Evolutionary conservation across 2,888 invertebrate species (phyloP), one percentile per base, ranked within the genome.

Genomic region (Spodoptera exigua): DNA sequence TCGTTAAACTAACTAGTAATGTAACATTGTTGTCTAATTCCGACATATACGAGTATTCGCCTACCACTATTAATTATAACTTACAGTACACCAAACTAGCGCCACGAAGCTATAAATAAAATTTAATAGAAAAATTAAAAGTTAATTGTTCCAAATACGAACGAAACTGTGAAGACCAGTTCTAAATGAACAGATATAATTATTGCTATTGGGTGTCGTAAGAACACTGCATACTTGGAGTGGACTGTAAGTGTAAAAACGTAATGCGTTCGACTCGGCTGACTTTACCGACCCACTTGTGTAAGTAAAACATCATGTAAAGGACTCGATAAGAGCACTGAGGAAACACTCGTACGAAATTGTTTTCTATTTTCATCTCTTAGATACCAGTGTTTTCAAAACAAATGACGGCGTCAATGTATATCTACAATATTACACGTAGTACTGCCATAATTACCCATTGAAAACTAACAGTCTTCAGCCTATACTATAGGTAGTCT

Each of bases 201-300:
- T 67, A 61, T 68, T 82, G 76, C 78, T 73, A 80, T 66, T 66
- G 70, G 80, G 75, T 88, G 81, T 84, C 81, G 88, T 82, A 89
- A 88, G 60, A 57, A 49, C 14, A 48, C 40, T 63, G 58, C 53
- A 58, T 57, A 61, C 37, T 49, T 59, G 35, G 66, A 66, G 47
- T 62, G 59, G 63, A 60, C 72, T 66, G 55, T 48, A 78, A 71
- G 68, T 84, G 81, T 82, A 82, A 85, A 82, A 86, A 88, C 84
- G 84, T 83, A 87, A 87, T 78, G 84, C 81, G 87, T 89, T 87
- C 83, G 76, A 85, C 79, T 86, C 79, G 76, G 82, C 81, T 83
- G 88, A 76, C 65, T 75, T 64, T 70, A 66, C 61, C 79, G 89
- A 69, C 82, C 89, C 79, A 89, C 83, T 87, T 89, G 85, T 74